Base-by-base conservation (phyloP, 2,113 vertebrate species). In the Nesogale talazaci region DNA sequence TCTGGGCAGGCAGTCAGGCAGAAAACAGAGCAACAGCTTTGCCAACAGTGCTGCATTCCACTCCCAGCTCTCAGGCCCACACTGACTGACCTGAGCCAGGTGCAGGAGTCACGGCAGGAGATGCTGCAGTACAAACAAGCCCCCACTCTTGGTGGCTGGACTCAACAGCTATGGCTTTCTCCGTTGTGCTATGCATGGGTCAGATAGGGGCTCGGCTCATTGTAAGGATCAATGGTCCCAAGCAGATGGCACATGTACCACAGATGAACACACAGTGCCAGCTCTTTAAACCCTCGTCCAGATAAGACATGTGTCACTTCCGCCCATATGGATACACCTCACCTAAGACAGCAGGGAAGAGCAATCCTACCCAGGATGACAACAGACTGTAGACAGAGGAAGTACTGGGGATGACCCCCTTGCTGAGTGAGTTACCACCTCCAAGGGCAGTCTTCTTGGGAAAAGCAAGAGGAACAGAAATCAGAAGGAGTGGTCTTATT, bases 401-500 rank as follows among this genome's bases (percentile, higher is more conserved):
- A 27, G 46, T 2, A 38, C n/a, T 15, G 42, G 1, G 10, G 5
- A 90, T 59, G 46, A 83, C 42, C 25, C 79, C 2, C 70, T 34
- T 1, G 65, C 5, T 29, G 23, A 83, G 29, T 31, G n/a, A 61
- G 25, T 25, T 76, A 80, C 72, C 72, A 80, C 76, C 92, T 59
- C 63, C 17, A 4, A 93, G 46, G 34, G n/a, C 19, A 6, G 12
- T 61, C 29, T 61, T 61, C 59, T 61, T 7, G 2, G 57, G 19
- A 22, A 61, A 19, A 61, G 59, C 59, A 22, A 61, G 59, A 61
- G 59, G 59, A 52, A 52, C 10, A 10, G 10, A 52, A 5, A 52
- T 52, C 14, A 52, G 36, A 94, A 89, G 2, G 42, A 42, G 89
- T 72, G 72, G 46, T 57, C 46, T 46, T 92, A 61, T 29, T 16